Base-by-base conservation (phyloP, 1,140 invertebrate species). In the Bombus consobrinus region DNA sequence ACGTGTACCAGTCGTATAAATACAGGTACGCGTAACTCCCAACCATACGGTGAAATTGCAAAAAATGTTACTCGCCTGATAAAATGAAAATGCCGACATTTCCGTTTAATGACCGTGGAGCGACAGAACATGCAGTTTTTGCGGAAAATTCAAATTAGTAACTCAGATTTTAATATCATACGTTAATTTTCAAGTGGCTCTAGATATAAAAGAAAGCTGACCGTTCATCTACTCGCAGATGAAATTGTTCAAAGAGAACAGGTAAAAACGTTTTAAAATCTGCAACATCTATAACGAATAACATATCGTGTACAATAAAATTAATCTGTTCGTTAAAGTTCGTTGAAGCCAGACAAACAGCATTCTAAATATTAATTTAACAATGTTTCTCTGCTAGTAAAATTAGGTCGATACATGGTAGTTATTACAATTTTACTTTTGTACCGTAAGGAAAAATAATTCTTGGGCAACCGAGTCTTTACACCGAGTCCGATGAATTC, bases 1-100 rank as follows among this genome's bases (percentile, higher is more conserved):
- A 62, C 64, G 34, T 4, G 47, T 84, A n/a, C 37, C 64, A 43
- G n/a, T 39, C 64, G 75, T 39, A 62, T 71, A 84, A 84, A 72
- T 80, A 47, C 47, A 78, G 13, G 13, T 15, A n/a, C 43, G 47
- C 18, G 47, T 22, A 39, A 57, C n/a, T 69, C 43, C 28, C 37
- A 15, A 57, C 4, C n/a, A 12, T 18, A n/a, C n/a, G 9, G 13
- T 3, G n/a, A 22, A 71, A 59, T 15, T 77, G 15, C n/a, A 53
- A 76, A 83, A 83, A 68, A 22, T 43, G 53, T 28, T 68, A 37
- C 41, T 2, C 22, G 3, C 0, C 53, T 15, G 39, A 39, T 66
- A 34, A 53, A 34, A 43, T 28, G 34, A 32, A 37, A 53, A 76
- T 57, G 32, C 22, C 25, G 32, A 41, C 10, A 53, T 77, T 77